Percentiles rank a stretch among this genome's conserved stretches.
Evolutionary conservation across 2,888 invertebrate genomes (phyloP).

Genomic region (Halocaridina rubra): DNA sequence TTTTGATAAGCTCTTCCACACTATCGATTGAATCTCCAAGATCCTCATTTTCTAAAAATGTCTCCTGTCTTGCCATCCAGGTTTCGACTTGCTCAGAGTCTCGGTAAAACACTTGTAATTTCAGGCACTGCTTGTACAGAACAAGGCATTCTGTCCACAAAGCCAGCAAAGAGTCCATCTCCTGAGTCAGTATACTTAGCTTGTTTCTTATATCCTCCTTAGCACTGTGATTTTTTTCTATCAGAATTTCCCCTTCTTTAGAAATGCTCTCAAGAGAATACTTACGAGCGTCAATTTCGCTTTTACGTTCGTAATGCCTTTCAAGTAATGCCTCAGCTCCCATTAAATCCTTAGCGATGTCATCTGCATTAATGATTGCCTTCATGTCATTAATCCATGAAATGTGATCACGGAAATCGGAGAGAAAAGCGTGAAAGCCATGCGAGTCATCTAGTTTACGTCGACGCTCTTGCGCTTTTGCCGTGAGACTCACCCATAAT

Average conservation of each 20-base stretch:
- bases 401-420: constrained; percentile 94
- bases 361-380: constrained; percentile 96
- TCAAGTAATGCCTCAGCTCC: constrained; percentile 97
- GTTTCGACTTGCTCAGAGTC: constrained; percentile 99
- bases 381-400: constrained; percentile 99
- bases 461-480: constrained; percentile 86
- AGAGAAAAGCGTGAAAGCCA: constrained; percentile 93
- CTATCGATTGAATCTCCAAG: constrained; percentile 98
- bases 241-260: constrained; percentile 86
- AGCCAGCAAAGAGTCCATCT: constrained; percentile 85
- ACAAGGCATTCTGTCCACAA: constrained; percentile 97
- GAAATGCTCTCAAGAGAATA: constrained; percentile 92
- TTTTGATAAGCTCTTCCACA: constrained; percentile 97
- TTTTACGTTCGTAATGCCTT: constrained; percentile 97
- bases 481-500: constrained; percentile 93
- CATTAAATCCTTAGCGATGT: constrained; percentile 98
- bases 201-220: constrained; percentile 91
- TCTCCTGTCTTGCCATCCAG: constrained; percentile 99
- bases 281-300: constrained; percentile 97
- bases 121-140: constrained; percentile 99
- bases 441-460: constrained; percentile 94
- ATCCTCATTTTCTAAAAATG: constrained; percentile 97
- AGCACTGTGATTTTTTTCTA: constrained; percentile 85
- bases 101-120: constrained; percentile 96
- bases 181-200: constrained; percentile 81